These are phyloP conservation scores for Malurus leucopterus DNA, from an alignment of 2,797 vertebrate species.

Conservation along the genomic window DNA sequence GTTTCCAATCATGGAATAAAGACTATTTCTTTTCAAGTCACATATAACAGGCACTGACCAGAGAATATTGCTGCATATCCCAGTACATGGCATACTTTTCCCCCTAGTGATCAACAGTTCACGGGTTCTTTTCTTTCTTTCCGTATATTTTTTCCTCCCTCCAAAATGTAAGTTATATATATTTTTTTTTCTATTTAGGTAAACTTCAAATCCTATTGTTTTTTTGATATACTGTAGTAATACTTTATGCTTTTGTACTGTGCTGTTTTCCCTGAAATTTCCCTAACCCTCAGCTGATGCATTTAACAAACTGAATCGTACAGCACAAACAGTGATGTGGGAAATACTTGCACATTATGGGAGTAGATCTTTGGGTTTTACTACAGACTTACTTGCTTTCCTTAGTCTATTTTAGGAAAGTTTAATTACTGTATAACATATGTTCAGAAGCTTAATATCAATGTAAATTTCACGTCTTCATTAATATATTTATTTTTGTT, in stretches of 20 bases:
- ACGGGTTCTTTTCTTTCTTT: background rate
- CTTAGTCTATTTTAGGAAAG: background rate
- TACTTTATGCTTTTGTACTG: background rate
- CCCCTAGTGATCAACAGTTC: background rate
- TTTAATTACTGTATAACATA: background rate
- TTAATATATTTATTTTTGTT: background rate
- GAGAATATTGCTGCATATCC: background rate
- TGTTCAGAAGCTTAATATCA: background rate
- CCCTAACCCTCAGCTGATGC: background rate
- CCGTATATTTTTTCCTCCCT: background rate
- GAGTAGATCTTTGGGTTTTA: background rate
- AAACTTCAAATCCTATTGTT: background rate
- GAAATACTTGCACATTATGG: background rate
- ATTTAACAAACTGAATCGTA: background rate
- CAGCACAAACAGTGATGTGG: background rate
- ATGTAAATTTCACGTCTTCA: background rate
- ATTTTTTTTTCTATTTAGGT: background rate
- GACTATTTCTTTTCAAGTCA: background rate
- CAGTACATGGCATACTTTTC: background rate
- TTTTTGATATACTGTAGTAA: background rate
- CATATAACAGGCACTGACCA: background rate
- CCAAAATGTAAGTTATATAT: background rate
- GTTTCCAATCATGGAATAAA: background rate
- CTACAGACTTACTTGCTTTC: background rate
- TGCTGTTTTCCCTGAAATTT: background rate